phyloP scores from a whole-genome alignment of 1,140 invertebrate species.

The Drosophila grimshawi region DNA sequence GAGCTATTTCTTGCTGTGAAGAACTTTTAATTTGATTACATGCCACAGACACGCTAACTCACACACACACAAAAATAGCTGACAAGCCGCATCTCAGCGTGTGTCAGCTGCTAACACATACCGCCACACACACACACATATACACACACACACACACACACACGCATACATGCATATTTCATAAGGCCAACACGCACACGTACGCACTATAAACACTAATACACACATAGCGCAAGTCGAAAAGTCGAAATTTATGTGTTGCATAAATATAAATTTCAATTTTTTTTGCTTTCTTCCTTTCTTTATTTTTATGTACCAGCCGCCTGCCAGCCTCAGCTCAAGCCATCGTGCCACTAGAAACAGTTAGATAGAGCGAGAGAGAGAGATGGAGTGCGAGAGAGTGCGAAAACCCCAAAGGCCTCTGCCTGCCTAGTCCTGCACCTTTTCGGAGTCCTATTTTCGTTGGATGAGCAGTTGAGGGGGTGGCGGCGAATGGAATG shows the following conservation, averaged over 20 bases:
- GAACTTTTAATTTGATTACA: constrained; percentile 80
- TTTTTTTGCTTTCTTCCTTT: constrained; percentile 33
- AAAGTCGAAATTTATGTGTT: constrained; percentile 80
- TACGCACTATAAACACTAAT: constrained; percentile 64
- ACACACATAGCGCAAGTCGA: constrained; percentile 54
- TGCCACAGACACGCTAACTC: constrained; percentile 67
- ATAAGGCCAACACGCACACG: constrained; percentile 45
- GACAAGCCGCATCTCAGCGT: constrained; percentile 53
- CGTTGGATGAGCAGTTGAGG: constrained; percentile 13
- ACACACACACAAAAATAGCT: constrained; percentile 44
- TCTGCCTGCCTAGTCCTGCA: background rate
- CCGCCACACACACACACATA: constrained; percentile 20
- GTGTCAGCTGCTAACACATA: constrained; percentile 53
- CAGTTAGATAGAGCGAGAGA: constrained; percentile 17
- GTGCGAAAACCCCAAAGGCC: background rate
- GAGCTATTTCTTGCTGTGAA: constrained; percentile 70
- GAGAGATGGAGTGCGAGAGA: constrained; percentile 18
- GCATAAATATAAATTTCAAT: constrained; percentile 83
- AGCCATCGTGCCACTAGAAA: background rate
- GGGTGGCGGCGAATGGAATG: too few species aligned
- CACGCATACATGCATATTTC: constrained; percentile 44
- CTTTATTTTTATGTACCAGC: constrained; percentile 23
- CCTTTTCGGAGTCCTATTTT: constrained; percentile 29
- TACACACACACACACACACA: constrained; percentile 1
- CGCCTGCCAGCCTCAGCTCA: background rate